Evolutionary conservation across 2,113 vertebrate species (phyloP).

Genomic region (Lates calcarifer): DNA sequence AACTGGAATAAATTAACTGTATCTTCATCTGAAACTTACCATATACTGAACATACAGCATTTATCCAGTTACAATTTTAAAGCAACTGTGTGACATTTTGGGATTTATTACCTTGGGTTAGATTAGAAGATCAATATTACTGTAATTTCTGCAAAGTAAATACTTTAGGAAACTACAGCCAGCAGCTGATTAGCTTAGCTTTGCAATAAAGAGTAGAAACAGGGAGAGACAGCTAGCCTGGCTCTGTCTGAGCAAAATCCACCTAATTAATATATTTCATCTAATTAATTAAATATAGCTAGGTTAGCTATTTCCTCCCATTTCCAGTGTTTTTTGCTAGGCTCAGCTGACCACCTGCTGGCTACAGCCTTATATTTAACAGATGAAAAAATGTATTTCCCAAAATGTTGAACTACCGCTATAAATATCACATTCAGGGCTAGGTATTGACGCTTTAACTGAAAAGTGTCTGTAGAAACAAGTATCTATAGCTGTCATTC

Average conservation of each 20-base stretch:
- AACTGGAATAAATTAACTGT: slow-evolving; percentile 7
- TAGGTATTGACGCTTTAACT: neutral
- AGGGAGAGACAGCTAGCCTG: neutral
- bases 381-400: neutral
- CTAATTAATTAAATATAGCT: too few species aligned
- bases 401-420: too few species aligned
- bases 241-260: too few species aligned
- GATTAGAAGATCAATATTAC: neutral
- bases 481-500: neutral
- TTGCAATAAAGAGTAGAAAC: neutral
- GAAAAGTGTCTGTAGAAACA: neutral
- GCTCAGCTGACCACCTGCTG: too few species aligned
- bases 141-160: neutral
- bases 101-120: neutral
- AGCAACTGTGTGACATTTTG: too few species aligned
- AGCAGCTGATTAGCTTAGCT: neutral
- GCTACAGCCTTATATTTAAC: too few species aligned
- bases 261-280: too few species aligned
- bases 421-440: neutral
- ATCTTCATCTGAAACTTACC: neutral
- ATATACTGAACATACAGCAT: neutral
- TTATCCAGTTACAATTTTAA: neutral
- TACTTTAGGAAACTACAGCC: neutral
- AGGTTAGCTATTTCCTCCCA: too few species aligned
- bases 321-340: too few species aligned